Evolutionary conservation across 2,113 vertebrate species (phyloP).

Genomic region (Nibea coibor): DNA sequence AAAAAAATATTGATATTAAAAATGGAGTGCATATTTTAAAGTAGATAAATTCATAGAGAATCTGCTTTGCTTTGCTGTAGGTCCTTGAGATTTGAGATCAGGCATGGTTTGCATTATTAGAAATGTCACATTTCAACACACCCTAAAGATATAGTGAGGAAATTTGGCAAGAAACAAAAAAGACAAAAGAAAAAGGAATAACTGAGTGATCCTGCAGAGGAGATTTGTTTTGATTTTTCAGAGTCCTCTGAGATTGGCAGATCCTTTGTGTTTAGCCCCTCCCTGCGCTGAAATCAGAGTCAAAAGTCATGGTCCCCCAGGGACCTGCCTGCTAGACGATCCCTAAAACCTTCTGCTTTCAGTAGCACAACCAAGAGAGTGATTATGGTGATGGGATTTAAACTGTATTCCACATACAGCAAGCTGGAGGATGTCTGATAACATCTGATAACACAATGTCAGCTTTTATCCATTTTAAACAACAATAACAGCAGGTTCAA

Average conservation of each 20-base stretch:
- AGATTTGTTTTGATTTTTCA: conserved; percentile 51
- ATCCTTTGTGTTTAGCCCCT: conserved; percentile 54
- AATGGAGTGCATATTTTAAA: not conserved
- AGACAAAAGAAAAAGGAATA: not conserved
- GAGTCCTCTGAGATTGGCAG: conserved; percentile 50
- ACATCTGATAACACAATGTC: too few relatives aligned
- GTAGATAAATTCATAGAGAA: not conserved
- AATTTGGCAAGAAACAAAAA: not conserved
- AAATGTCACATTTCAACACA: not conserved
- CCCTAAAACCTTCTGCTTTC: conserved; percentile 6
- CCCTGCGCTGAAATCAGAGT: conserved; percentile 48
- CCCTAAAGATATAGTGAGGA: not conserved
- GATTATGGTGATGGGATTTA: not conserved
- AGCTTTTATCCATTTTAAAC: too few relatives aligned
- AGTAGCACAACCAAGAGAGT: not conserved
- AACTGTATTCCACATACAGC: not conserved
- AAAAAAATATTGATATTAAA: not conserved
- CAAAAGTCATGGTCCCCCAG: conserved; percentile 54
- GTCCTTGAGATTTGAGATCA: not conserved
- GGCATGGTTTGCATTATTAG: not conserved
- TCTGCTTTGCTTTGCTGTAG: conserved; percentile 16
- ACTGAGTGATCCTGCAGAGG: conserved; percentile 32
- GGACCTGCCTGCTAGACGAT: conserved; percentile 24
- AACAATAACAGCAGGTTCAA: too few relatives aligned
- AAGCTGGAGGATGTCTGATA: not conserved